A percentile compares a stretch with the other conserved stretches of the same genome.
phyloP scores from a whole-genome alignment of 2,113 vertebrate species.

The Plecotus auritus region DNA sequence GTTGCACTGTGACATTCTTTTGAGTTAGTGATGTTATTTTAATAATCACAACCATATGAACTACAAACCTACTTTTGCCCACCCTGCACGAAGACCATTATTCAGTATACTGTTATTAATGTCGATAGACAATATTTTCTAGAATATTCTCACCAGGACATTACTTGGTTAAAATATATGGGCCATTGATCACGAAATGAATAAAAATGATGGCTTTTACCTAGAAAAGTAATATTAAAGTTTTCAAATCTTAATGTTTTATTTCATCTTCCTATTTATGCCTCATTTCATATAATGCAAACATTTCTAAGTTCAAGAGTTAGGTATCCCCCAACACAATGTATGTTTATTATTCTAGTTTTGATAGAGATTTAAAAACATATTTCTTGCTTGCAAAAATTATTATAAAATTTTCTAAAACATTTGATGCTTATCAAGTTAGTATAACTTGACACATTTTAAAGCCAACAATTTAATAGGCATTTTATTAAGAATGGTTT shows the following conservation, averaged over 20 bases:
- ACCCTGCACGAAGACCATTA: background rate
- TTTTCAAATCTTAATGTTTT: background rate
- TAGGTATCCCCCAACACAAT: background rate
- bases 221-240: background rate
- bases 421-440: background rate
- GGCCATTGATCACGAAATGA: background rate
- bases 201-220: background rate
- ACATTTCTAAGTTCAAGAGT: background rate
- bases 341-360: background rate
- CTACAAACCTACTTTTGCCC: background rate
- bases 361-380: background rate
- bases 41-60: background rate
- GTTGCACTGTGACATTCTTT: background rate
- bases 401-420: background rate
- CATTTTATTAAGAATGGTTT: constrained; percentile 27
- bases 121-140: background rate
- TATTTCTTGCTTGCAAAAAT: background rate
- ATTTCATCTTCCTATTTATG: background rate
- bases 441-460: background rate
- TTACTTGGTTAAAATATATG: background rate
- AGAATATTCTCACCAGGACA: background rate
- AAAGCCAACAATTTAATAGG: constrained; percentile 27
- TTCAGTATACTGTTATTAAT: background rate
- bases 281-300: background rate
- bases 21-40: background rate